Evolutionary conservation across 2,888 invertebrate genomes (phyloP), one percentile per base, ranked within the genome.

Genomic region (Metellina segmentata): DNA sequence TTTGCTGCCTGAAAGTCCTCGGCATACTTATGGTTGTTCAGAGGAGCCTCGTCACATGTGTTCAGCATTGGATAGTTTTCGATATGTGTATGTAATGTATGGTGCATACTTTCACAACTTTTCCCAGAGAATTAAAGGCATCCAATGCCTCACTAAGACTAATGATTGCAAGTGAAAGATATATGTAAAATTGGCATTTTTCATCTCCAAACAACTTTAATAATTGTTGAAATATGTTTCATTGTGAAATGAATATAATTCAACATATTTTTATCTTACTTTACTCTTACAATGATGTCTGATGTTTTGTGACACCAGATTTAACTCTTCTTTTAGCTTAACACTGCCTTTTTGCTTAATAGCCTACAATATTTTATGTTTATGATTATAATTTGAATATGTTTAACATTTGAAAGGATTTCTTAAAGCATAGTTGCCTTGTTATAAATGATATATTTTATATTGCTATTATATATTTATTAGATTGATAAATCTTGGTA

Each of bases 21-120:
- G 94, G 16, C 95, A 94, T 72, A 89, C 93, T 13, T 94, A 93
- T 85, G 89, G 92, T 34, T 98, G 98, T 94, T 96, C 97, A 0
- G 96, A 96, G 94, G 96, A 96, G 93, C 98, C 98, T 0, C 96
- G 98, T 81, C 98, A 98, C 94, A 97, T 98, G 97, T 97, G 98
- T 78, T 97, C 97, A 9, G 97, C 97, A 94, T 96, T 98, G 90
- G 97, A 98, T 95, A 97, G 96, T 83, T 97, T 97, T 88, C 93
- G 94, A 71, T 95, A 95, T 93, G 94, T 93, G 94, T 95, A 94
- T 92, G 94, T 93, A 78, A 34, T 34, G 34, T 34, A 34, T 34
- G 34, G 34, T 34, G 34, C 86, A 85, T 89, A 53, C 52, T 48
- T 48, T 51, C 51, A 34, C 34, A 34, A 4, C 34, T 34, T 34